Evolutionary conservation across 2,113 vertebrate genomes (phyloP), one percentile per base, ranked within the genome.

Genomic region (Amblyopsis rosae): DNA sequence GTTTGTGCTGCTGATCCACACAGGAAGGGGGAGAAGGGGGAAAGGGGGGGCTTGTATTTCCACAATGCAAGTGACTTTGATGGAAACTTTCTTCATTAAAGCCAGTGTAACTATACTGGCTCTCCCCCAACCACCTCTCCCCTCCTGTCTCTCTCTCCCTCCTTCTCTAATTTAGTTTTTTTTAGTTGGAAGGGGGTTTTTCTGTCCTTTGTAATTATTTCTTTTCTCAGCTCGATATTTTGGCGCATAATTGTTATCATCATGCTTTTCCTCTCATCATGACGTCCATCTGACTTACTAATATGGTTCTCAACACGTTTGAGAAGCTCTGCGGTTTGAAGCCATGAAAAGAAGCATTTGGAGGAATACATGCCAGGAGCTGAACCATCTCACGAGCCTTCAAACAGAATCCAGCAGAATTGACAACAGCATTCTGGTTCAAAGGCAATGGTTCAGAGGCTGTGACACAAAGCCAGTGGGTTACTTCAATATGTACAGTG

Each of bases 1-100:
- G 73, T 81, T 86, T 75, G 76, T 73, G 73, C 26, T 26, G 26
- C 47, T 78, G 72, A 81, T 75, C 45, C 59, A n/a, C 60, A 66
- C 73, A 64, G 19, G 47, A 59, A 15, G 10, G 51, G 73, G 12
- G n/a, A 26, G 32, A 55, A 45, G 61, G 46, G 57, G 46, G 50
- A 61, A 54, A 75, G 58, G n/a, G 9, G 19, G 26, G 59, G 78
- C 67, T 61, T 72, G 50, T 59, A 65, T 72, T 79, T 84, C 47
- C 33, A 3, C 35, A 10, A 58, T 53, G 12, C 54, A 62, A 6
- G 19, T 0, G 17, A 60, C 57, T 75, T 69, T 49, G 67, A 77
- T 45, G 65, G 59, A 72, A 82, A 82, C 56, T 77, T 77, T 79
- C 54, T 70, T 72, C 61, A 70, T 59, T 71, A 61, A 66, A 59